Percentiles rank a stretch among this genome's conserved stretches.
These are phyloP conservation scores for Spodoptera picta DNA, from an alignment of 2,888 invertebrate genomes.

Conservation along the genomic window DNA sequence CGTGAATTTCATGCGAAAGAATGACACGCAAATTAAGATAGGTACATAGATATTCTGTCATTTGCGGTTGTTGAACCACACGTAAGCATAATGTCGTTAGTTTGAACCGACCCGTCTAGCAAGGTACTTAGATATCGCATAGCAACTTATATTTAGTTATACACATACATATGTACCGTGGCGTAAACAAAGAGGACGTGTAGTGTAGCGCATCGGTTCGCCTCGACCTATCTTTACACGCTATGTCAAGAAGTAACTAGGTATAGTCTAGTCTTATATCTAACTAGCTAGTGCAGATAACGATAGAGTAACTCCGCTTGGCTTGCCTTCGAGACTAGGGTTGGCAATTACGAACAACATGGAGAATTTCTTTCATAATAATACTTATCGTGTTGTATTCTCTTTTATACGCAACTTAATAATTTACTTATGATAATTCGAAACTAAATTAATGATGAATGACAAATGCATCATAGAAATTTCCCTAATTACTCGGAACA, in stretches of 20 bases:
- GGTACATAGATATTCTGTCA: slow-evolving; percentile 3
- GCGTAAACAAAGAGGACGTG: slow-evolving; percentile 65
- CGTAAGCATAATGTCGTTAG: slow-evolving; percentile 21
- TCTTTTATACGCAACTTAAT: neutral
- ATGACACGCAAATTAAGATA: slow-evolving; percentile 17
- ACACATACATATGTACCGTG: slow-evolving; percentile 31
- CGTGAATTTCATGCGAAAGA: slow-evolving; percentile 15
- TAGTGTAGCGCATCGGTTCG: slow-evolving; percentile 64
- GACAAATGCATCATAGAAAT: slow-evolving; percentile 15
- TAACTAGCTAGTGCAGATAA: slow-evolving; percentile 53
- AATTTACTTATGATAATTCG: neutral
- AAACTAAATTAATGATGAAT: slow-evolving; percentile 4
- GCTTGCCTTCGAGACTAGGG: slow-evolving; percentile 51
- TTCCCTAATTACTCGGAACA: slow-evolving; percentile 12
- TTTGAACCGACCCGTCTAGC: slow-evolving; percentile 13
- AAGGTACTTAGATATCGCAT: slow-evolving; percentile 39
- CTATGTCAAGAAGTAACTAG: slow-evolving; percentile 54
- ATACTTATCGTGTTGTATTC: too few species aligned
- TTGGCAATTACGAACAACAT: slow-evolving; percentile 30
- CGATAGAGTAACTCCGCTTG: slow-evolving; percentile 47
- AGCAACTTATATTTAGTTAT: slow-evolving; percentile 48
- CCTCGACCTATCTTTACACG: slow-evolving; percentile 69
- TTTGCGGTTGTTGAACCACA: slow-evolving; percentile 21
- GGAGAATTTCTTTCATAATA: too few species aligned
- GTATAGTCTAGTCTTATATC: slow-evolving; percentile 52